Conservation (phyloP, 1,140 invertebrate genomes). For the Rhagoletis zephyria region DNA sequence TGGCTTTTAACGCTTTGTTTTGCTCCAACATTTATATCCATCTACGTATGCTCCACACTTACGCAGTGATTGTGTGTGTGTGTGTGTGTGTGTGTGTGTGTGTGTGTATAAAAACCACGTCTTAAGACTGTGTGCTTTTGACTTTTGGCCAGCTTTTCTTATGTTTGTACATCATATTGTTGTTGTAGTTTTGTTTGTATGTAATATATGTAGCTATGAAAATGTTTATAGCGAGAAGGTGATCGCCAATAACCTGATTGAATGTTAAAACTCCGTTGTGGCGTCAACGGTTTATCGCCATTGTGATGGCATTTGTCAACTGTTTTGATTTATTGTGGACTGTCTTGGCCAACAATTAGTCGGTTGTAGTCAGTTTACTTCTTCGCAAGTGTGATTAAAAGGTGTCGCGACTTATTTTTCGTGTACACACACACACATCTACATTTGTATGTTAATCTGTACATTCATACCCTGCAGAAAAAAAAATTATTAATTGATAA, state of each 20-base stretch:
- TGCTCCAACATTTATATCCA: neutral
- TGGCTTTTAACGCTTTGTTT: neutral
- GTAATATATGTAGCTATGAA: neutral
- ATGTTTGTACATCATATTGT: too few relatives aligned
- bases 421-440: neutral
- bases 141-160: neutral
- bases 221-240: neutral
- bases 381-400: constrained; percentile 1
- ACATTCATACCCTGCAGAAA: too few relatives aligned
- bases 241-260: neutral
- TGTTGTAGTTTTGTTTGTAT: too few relatives aligned
- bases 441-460: neutral
- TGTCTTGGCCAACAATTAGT: neutral
- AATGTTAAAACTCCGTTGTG: neutral
- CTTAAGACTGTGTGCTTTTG: too few relatives aligned
- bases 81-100: neutral
- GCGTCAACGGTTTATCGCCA: constrained; percentile 15
- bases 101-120: too few relatives aligned
- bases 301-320: constrained; percentile 6
- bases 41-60: neutral
- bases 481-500: too few relatives aligned
- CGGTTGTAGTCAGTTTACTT: neutral
- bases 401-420: constrained; percentile 41
- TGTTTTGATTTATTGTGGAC: constrained; percentile 7
- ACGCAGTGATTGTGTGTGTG: neutral